A percentile compares a stretch with the other conserved stretches of the same genome.
Evolutionary conservation across 2,113 vertebrate species (phyloP).

Genomic region (Saimiri boliviensis): DNA sequence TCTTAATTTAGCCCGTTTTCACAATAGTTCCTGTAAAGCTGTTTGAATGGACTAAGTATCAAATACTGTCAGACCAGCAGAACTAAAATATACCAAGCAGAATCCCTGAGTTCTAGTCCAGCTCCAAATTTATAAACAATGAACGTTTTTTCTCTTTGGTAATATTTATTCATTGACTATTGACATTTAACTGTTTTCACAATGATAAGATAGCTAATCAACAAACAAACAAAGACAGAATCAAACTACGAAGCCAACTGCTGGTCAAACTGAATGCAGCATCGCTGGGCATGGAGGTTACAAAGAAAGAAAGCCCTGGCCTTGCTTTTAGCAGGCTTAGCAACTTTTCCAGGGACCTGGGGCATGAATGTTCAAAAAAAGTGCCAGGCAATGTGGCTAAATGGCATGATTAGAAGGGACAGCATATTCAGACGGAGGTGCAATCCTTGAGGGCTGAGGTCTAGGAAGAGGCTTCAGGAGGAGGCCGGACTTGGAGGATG

Average conservation of each 20-base stretch:
- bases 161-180: not conserved
- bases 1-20: not conserved
- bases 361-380: not conserved
- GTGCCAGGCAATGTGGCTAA: accelerated
- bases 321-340: not conserved
- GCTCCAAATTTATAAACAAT: not conserved
- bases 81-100: not conserved
- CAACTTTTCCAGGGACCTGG: accelerated
- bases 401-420: accelerated
- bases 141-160: not conserved
- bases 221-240: not conserved
- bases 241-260: not conserved
- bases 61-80: not conserved
- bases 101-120: no score
- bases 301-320: not conserved
- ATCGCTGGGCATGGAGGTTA: not conserved
- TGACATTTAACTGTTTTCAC: not conserved
- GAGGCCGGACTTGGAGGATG: not conserved
- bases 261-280: not conserved
- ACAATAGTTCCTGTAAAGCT: not conserved
- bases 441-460: not conserved
- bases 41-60: not conserved
- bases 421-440: not conserved
- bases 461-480: not conserved
- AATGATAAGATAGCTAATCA: not conserved